phyloP scores from a whole-genome alignment of 64 coral and sea anemone genomes.

The Exaiptasia diaphana region DNA sequence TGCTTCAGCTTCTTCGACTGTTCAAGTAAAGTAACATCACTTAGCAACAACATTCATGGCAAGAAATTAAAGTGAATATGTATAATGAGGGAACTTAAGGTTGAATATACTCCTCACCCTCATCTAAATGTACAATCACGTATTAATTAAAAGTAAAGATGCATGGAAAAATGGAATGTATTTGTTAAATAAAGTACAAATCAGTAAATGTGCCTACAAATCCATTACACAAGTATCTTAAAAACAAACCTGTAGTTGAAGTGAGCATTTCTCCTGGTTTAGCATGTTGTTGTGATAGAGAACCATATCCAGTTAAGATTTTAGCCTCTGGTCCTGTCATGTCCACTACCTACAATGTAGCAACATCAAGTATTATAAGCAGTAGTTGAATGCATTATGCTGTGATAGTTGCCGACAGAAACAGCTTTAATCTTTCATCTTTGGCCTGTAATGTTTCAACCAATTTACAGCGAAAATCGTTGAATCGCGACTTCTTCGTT shows the following conservation, averaged over 20 bases:
- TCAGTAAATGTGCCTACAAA: too few relatives aligned
- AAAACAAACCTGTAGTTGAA: constrained; percentile 67
- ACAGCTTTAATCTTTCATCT: neutral
- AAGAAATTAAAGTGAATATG: neutral
- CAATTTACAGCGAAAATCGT: too few relatives aligned
- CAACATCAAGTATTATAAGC: neutral
- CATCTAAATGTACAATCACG: too few relatives aligned
- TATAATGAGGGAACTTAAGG: too few relatives aligned
- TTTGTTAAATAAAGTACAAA: too few relatives aligned
- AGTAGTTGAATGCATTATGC: neutral
- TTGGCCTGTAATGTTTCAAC: too few relatives aligned
- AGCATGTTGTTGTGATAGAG: constrained; percentile 88
- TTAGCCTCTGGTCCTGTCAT: constrained; percentile 99
- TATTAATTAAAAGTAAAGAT: too few relatives aligned
- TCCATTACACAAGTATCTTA: too few relatives aligned
- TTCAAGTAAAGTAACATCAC: neutral
- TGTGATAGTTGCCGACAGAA: neutral
- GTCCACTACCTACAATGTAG: constrained; percentile 74
- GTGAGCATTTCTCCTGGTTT: constrained; percentile 91
- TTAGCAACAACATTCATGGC: neutral
- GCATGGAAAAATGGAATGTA: too few relatives aligned
- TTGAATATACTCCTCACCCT: too few relatives aligned
- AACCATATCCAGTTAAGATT: constrained; percentile 94
- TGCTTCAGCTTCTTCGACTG: constrained; percentile 77
- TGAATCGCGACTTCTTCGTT: too few relatives aligned